phyloP scores from a whole-genome alignment of 2,797 vertebrate species.

The Echiichthys vipera region DNA sequence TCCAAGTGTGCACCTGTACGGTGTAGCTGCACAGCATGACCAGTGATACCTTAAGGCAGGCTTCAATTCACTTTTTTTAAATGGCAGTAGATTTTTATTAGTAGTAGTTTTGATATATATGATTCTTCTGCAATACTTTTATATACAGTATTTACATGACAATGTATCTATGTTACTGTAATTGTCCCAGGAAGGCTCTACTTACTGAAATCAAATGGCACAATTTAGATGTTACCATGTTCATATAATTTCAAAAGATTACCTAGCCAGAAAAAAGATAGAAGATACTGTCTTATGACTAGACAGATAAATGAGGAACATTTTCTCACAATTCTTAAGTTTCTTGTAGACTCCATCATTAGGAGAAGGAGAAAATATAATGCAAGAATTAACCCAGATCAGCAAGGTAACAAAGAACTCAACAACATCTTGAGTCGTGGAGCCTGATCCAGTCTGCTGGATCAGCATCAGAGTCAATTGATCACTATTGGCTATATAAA shows the following conservation, averaged over 20 bases:
- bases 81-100: background rate
- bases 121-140: background rate
- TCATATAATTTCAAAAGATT: background rate
- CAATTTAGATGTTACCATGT: slow-evolving; percentile 10
- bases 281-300: background rate
- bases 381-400: background rate
- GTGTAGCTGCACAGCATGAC: slow-evolving; percentile 13
- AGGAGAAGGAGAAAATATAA: background rate
- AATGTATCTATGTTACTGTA: background rate
- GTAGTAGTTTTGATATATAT: background rate
- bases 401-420: background rate
- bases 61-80: slow-evolving; percentile 11
- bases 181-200: background rate
- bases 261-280: background rate
- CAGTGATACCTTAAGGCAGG: slow-evolving; percentile 12
- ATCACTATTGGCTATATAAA: slow-evolving; percentile 25
- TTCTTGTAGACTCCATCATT: background rate
- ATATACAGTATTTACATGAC: background rate
- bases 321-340: background rate
- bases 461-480: slow-evolving; percentile 1
- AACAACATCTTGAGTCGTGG: background rate
- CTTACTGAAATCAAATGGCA: slow-evolving; percentile 10
- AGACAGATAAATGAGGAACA: background rate
- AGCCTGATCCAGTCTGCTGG: background rate
- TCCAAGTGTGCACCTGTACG: slow-evolving; percentile 62